These are phyloP conservation scores for Myotis myotis DNA, from an alignment of 2,797 vertebrate genomes.

Conservation along the genomic window DNA sequence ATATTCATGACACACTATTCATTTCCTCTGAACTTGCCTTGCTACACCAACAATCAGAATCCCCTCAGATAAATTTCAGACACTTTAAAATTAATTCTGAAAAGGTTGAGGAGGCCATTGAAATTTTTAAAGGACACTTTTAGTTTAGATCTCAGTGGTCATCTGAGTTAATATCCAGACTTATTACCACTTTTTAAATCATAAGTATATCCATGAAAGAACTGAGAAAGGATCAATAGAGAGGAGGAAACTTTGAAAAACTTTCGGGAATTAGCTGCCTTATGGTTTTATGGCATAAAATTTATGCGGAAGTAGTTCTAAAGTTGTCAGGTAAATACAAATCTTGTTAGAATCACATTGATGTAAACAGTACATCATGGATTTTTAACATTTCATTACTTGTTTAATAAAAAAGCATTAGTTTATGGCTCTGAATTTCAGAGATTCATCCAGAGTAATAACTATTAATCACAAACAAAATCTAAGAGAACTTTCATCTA, in stretches of 20 bases:
- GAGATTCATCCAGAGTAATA: background rate
- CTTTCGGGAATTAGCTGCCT: background rate
- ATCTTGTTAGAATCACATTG: background rate
- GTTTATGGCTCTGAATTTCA: conserved; percentile 30
- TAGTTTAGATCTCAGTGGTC: conserved; percentile 73
- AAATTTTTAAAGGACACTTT: conserved; percentile 72
- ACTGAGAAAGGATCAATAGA: conserved; percentile 1
- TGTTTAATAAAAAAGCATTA: background rate
- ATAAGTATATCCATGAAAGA: conserved; percentile 59
- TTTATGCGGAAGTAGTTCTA: background rate
- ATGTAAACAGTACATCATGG: background rate
- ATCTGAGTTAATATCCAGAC: conserved; percentile 54
- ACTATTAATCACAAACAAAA: conserved; percentile 10
- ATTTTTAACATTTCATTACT: background rate
- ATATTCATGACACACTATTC: conserved; percentile 73
- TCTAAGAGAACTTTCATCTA: background rate
- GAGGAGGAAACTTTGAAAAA: conserved; percentile 41
- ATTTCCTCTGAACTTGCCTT: conserved; percentile 71
- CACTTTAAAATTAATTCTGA: conserved; percentile 79
- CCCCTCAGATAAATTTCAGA: conserved; percentile 73
- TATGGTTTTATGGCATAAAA: background rate
- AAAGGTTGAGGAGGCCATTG: conserved; percentile 72
- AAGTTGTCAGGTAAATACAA: background rate
- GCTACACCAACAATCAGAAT: conserved; percentile 65
- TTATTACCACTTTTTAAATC: conserved; percentile 53